Evolutionary conservation across 2,888 invertebrate species (phyloP), one percentile per base, ranked within the genome.

Genomic region (Plusia festucae): DNA sequence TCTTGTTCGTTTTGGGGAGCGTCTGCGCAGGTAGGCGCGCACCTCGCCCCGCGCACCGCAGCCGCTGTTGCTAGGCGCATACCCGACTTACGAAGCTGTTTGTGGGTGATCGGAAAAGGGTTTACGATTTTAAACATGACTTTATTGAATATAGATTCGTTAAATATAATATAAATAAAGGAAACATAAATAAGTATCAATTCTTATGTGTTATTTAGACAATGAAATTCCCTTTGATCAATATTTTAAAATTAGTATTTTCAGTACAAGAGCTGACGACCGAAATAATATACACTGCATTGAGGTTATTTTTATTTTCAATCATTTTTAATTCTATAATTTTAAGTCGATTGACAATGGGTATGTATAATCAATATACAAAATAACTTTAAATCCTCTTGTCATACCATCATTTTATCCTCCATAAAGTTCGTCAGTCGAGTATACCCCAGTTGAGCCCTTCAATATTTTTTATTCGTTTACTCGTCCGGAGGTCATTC

Each of bases 1-100:
- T 94, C 94, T 95, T 93, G 91, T 91, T 94, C 93, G 89, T 94
- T 95, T 95, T 95, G 94, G 94, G 91, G 91, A 90, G 90, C 94
- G 94, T 92, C 92, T 87, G 93, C 92, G 94, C 94, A 94, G 94
- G 93, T 93, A 93, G 90, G 92, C 92, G 90, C 88, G 87, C 85
- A 32, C 82, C 83, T 84, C 85, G 78, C 86, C 83, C 67, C 78
- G 69, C 78, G 63, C 73, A 77, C 63, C 62, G 60, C 70, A 46
- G 65, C 62, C 78, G 68, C 78, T 71, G 89, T 91, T 89, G 89
- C 89, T 82, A 87, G 73, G 89, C 79, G 82, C 76, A 83, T 84
- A 85, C 87, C 74, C 82, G 70, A 76, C 81, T 78, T 70, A 78
- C 60, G 57, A 76, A 61, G 59, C 78, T 49, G 64, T 70, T 56